Percentiles rank a stretch among this genome's conserved stretches.
Conservation (phyloP, 2,888 invertebrate species). For the Drosophila picticornis region DNA sequence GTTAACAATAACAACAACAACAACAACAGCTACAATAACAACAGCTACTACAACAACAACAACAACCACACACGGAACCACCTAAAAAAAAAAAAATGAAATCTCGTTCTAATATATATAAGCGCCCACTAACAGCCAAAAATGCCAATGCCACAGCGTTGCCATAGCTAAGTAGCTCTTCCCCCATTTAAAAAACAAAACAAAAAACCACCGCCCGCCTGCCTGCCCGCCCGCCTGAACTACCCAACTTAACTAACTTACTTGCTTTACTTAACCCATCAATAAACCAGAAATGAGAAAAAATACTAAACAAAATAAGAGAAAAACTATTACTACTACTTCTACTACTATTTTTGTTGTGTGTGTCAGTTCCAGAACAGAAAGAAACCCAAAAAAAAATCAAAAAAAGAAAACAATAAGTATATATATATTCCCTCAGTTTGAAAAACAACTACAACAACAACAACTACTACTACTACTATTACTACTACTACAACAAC, state of each 20-base stretch:
- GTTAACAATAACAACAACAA: slow-evolving; percentile 53
- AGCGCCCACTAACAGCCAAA: slow-evolving; percentile 25
- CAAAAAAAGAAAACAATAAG: neutral
- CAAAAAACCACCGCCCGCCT: slow-evolving; percentile 11
- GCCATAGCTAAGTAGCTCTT: slow-evolving; percentile 20
- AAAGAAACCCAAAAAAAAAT: slow-evolving; percentile 29
- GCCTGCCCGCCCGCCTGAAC: slow-evolving; percentile 47
- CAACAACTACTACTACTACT: slow-evolving; percentile 27
- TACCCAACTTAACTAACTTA: slow-evolving; percentile 39
- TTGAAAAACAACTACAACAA: slow-evolving; percentile 55
- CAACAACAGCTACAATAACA: slow-evolving; percentile 41
- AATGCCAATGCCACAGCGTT: slow-evolving; percentile 23
- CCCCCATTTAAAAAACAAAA: slow-evolving; percentile 2
- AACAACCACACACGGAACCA: slow-evolving; percentile 38
- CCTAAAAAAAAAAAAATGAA: slow-evolving; percentile 1
- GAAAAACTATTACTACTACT: slow-evolving; percentile 3
- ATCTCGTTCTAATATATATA: slow-evolving; percentile 18
- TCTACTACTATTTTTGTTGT: slow-evolving; percentile 69
- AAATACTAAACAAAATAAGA: slow-evolving; percentile 23
- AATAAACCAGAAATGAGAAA: slow-evolving; percentile 22
- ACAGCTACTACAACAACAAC: slow-evolving; percentile 32
- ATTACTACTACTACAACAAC: slow-evolving; percentile 68
- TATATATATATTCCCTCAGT: slow-evolving; percentile 48
- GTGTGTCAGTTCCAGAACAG: slow-evolving; percentile 63
- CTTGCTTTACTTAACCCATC: slow-evolving; percentile 41